Evolutionary conservation across 2,888 invertebrate species (phyloP), one percentile per base, ranked within the genome.

Genomic region (Coenonympha glycerion): DNA sequence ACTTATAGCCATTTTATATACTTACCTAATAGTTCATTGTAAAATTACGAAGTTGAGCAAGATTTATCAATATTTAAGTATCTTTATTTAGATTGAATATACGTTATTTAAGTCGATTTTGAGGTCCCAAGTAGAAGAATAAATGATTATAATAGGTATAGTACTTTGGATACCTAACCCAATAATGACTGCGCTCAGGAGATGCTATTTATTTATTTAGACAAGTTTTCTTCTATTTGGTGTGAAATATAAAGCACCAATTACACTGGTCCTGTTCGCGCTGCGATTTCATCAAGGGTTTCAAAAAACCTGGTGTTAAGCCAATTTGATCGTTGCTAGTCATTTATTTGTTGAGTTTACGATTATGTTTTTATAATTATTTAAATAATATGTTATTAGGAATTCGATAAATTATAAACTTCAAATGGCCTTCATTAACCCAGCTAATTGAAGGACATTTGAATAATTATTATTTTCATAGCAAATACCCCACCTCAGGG

Each of bases 361-460:
- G 46, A 39, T 59, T 50, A 46, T 49, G 47, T 52, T 52, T 47
- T 52, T 53, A 41, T 45, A 40, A 24, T 47, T 47, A 49, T 48
- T 19, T 1, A 47, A 42, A 39, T 30, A 30, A 51, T 40, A 39
- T 42, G 30, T 36, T 36, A 39, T 28, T 16, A 26, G 19, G 15
- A 47, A 40, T 33, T 52, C 8, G 44, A 19, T 52, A 28, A 19
- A 31, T 18, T 18, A 39, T 33, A 28, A 24, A 41, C 60, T 66
- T 73, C 77, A 77, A 84, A 79, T 79, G 78, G 53, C 62, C 72
- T 77, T 75, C 58, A 76, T 79, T 82, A 73, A 62, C 82, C 84
- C 86, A 86, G 86, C 84, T 79, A 73, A 76, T 73, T 76, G 60
- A 77, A 75, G 75, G 63, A 63, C 74, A 78, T 81, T 84, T 80